Evolutionary conservation across 1,140 invertebrate species (phyloP), one percentile per base, ranked within the genome.

Genomic region (Bradynema listronoti): DNA sequence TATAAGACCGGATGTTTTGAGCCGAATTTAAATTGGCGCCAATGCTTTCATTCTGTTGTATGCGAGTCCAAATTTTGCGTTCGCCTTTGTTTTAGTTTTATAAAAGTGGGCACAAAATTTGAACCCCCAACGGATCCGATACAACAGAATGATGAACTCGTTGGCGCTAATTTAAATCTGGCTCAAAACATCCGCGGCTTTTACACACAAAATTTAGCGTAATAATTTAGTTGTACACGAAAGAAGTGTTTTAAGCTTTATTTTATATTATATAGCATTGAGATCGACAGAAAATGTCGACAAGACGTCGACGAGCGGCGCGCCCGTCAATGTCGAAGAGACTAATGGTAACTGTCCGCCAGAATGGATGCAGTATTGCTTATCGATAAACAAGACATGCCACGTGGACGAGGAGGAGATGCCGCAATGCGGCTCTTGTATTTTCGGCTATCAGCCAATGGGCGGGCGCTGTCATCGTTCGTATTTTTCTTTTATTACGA

Each of bases 381-480:
- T 24, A 33, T 33, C 58, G 9, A 47, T 55, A 27, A 74, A 74
- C 53, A 77, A 74, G 61, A 75, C 72, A 7, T 74, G 72, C 47
- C 61, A 60, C 33, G 63, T 74, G 6, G 72, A 74, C 42, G 73
- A 73, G 30, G 73, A 74, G 39, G 72, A 77, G 39, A 69, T 77
- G 2, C 57, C 70, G 11, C 73, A 74, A 52, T 74, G 72, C 42
- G 72, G 72, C 1, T 49, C 54, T 1, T 74, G 72, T 53, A 39
- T 77, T 19, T 42, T 53, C 22, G 72, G 72, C 36, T 72, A 61
- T 51, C 73, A 77, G 25, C 74, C 71, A 1, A 68, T 68, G 39
- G 60, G 74, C 52, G 72, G 71, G 45, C 61, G 71, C 25, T 74
- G 73, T 30, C 58, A 66, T 42, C 69, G 71, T 75, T 19, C 7